These are phyloP conservation scores for Zophobas morio DNA, from an alignment of 1,140 invertebrate species.

Conservation along the genomic window DNA sequence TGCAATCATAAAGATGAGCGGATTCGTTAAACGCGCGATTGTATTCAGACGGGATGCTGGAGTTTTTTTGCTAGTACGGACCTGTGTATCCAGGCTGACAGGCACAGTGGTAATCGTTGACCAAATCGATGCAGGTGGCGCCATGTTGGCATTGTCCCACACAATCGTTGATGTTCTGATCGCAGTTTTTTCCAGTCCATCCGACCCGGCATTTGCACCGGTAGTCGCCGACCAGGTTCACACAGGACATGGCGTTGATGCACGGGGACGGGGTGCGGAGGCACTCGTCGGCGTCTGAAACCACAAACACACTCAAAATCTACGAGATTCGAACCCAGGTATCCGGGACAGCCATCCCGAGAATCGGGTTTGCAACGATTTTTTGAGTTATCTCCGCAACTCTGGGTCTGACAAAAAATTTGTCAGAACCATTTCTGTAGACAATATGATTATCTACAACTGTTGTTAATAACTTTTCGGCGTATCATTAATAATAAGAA, in stretches of 20 bases:
- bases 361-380: too few relatives aligned
- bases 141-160: conserved; percentile 89
- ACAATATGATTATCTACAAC: too few relatives aligned
- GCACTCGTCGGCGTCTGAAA: conserved; percentile 78
- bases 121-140: conserved; percentile 87
- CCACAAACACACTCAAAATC: conserved; percentile 3
- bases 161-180: conserved; percentile 92
- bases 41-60: conserved; percentile 2
- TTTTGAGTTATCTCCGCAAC: too few relatives aligned
- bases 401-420: too few relatives aligned
- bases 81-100: conserved; percentile 86
- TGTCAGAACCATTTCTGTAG: too few relatives aligned
- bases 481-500: too few relatives aligned
- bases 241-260: conserved; percentile 86
- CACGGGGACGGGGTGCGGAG: conserved; percentile 78
- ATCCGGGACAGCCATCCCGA: too few relatives aligned
- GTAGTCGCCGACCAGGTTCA: conserved; percentile 87
- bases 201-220: conserved; percentile 85
- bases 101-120: conserved; percentile 87
- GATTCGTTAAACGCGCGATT: conserved; percentile 42
- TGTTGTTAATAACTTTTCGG: too few relatives aligned
- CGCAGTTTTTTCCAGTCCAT: conserved; percentile 91
- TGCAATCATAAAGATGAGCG: conserved; percentile 37
- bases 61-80: conserved; percentile 62
- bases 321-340: too few relatives aligned